Conservation (phyloP, 2,797 vertebrate species). For the Phalloptychus januarius region DNA sequence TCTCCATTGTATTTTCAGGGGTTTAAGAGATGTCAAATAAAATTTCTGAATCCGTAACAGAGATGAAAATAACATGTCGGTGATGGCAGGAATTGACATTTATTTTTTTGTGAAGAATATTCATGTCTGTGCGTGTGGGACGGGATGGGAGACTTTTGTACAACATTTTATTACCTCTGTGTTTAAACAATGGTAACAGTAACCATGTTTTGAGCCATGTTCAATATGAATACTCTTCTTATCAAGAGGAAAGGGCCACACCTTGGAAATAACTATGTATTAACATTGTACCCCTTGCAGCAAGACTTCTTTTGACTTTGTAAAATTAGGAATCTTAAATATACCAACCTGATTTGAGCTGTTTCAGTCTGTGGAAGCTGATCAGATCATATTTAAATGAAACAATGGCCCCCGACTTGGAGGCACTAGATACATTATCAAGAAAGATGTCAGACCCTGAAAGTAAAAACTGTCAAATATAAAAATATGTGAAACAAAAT, state of each 20-base stretch:
- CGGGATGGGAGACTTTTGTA: slow-evolving; percentile 53
- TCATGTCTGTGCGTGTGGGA: slow-evolving; percentile 9
- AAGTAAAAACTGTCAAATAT: slow-evolving; percentile 1
- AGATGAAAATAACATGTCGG: slow-evolving; percentile 35
- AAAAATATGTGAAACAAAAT: background rate
- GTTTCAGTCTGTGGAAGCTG: slow-evolving; percentile 2
- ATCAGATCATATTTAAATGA: background rate
- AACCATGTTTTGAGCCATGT: slow-evolving; percentile 69
- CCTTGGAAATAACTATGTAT: slow-evolving; percentile 38
- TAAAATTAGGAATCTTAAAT: slow-evolving; percentile 8
- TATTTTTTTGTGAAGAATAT: slow-evolving; percentile 57
- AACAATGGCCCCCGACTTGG: background rate
- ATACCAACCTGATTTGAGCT: background rate
- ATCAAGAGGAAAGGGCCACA: slow-evolving; percentile 59
- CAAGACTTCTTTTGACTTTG: slow-evolving; percentile 62
- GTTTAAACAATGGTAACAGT: slow-evolving; percentile 60
- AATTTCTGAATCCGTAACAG: slow-evolving; percentile 37
- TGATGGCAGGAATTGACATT: slow-evolving; percentile 60
- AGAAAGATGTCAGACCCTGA: background rate
- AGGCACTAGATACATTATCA: background rate
- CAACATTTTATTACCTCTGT: slow-evolving; percentile 75
- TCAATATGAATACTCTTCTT: slow-evolving; percentile 54
- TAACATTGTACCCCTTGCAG: slow-evolving; percentile 65
- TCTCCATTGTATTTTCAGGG: no score
- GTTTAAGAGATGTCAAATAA: slow-evolving; percentile 6